phyloP scores from a whole-genome alignment of 2,888 invertebrate species.

The Aplocera efformata region DNA sequence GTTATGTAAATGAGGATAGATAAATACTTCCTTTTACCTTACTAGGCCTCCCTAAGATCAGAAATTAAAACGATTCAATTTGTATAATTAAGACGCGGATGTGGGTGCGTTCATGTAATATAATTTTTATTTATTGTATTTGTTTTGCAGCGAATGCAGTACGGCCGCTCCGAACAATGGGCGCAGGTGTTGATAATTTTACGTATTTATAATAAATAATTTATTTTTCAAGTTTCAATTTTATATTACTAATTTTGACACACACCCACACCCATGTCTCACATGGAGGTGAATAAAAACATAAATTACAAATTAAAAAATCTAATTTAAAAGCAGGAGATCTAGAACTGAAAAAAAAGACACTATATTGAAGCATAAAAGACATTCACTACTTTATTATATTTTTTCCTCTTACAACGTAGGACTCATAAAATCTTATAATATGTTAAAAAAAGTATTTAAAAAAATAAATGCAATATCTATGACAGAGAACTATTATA shows the following conservation, averaged over 20 bases:
- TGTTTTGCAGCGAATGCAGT: slow-evolving; percentile 35
- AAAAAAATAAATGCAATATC: no score
- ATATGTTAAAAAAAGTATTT: no score
- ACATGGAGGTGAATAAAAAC: slow-evolving; percentile 27
- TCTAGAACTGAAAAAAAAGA: no score
- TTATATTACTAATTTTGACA: slow-evolving; percentile 7
- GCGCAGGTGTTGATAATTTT: slow-evolving; percentile 44
- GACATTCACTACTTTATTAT: no score
- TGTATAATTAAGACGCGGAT: slow-evolving; percentile 33
- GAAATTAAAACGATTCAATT: not conserved
- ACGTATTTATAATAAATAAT: not conserved
- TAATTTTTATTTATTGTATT: slow-evolving; percentile 1
- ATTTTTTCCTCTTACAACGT: no score
- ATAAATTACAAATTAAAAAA: not conserved
- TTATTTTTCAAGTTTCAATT: slow-evolving; percentile 1
- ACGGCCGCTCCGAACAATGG: slow-evolving; percentile 41
- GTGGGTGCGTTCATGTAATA: slow-evolving; percentile 47
- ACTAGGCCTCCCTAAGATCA: not conserved
- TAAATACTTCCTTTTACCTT: no score
- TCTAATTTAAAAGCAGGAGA: no score
- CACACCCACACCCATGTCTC: slow-evolving; percentile 54
- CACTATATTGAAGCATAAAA: no score
- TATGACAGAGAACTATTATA: no score
- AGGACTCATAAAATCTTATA: no score
- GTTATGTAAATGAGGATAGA: no score